A percentile compares a stretch with the other conserved stretches of the same genome.
Conservation (phyloP, 1,140 invertebrate species). For the Pectinophora gossypiella region DNA sequence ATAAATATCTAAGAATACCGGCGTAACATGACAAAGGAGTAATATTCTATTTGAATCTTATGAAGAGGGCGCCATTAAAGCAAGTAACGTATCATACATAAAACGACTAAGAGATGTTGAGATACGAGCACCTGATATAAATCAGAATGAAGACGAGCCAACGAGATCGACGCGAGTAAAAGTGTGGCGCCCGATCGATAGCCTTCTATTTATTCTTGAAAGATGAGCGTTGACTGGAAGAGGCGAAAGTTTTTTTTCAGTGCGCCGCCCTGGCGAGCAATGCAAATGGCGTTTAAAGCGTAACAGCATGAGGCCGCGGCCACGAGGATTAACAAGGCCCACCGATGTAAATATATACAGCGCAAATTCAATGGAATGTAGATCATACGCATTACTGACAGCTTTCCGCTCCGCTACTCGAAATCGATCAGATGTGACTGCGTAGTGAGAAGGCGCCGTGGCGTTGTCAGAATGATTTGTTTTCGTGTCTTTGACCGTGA, state of each 20-base stretch:
- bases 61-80: slow-evolving; percentile 7
- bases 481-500: slow-evolving; percentile 42
- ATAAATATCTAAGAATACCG: background rate
- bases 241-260: slow-evolving; percentile 28
- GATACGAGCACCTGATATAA: slow-evolving; percentile 36
- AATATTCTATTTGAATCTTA: background rate
- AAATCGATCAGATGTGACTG: slow-evolving; percentile 33
- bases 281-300: slow-evolving; percentile 46
- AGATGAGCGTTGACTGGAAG: slow-evolving; percentile 38
- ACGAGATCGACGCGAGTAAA: slow-evolving; percentile 49
- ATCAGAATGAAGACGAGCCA: slow-evolving; percentile 40
- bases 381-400: slow-evolving; percentile 36
- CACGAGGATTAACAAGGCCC: slow-evolving; percentile 39
- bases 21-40: background rate
- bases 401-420: slow-evolving; percentile 30
- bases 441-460: slow-evolving; percentile 12
- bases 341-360: slow-evolving; percentile 38
- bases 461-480: slow-evolving; percentile 22
- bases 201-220: slow-evolving; percentile 45
- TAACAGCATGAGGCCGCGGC: slow-evolving; percentile 40
- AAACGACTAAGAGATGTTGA: slow-evolving; percentile 20
- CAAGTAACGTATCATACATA: slow-evolving; percentile 10
- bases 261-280: slow-evolving; percentile 36
- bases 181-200: slow-evolving; percentile 55
- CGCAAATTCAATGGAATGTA: slow-evolving; percentile 34